These are phyloP conservation scores for Caradrina clavipalpis DNA, from an alignment of 2,888 invertebrate genomes.

Conservation along the genomic window DNA sequence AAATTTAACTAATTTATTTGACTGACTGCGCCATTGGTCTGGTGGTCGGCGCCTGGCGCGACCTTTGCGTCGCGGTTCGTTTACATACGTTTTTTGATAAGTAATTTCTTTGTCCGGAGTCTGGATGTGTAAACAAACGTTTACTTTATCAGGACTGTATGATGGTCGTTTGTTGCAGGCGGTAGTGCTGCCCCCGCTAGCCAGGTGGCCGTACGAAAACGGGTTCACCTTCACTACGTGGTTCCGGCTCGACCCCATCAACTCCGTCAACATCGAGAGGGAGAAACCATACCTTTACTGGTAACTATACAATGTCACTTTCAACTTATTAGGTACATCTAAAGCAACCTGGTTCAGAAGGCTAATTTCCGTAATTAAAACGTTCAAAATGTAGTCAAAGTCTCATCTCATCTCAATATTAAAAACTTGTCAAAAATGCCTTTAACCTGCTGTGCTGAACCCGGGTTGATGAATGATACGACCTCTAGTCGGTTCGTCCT, in stretches of 20 bases:
- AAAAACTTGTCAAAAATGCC: no score
- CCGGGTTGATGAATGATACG: no score
- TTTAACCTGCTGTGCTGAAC: no score
- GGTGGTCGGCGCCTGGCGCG: background rate
- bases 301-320: slow-evolving; percentile 87
- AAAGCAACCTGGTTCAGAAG: no score
- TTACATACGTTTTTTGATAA: background rate
- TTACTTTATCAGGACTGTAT: background rate
- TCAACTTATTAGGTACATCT: no score
- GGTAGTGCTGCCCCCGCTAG: slow-evolving; percentile 98
- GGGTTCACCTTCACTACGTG: slow-evolving; percentile 99
- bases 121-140: background rate
- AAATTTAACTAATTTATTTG: background rate
- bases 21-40: background rate
- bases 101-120: background rate
- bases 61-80: background rate
- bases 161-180: slow-evolving; percentile 93
- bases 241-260: slow-evolving; percentile 99
- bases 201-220: slow-evolving; percentile 99
- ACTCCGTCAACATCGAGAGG: slow-evolving; percentile 99
- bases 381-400: no score
- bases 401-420: no score
- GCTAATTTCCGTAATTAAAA: no score
- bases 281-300: slow-evolving; percentile 99
- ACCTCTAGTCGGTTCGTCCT: no score